These are phyloP conservation scores for Philhelius pedissequus DNA, from an alignment of 2,888 invertebrate species.

Conservation along the genomic window DNA sequence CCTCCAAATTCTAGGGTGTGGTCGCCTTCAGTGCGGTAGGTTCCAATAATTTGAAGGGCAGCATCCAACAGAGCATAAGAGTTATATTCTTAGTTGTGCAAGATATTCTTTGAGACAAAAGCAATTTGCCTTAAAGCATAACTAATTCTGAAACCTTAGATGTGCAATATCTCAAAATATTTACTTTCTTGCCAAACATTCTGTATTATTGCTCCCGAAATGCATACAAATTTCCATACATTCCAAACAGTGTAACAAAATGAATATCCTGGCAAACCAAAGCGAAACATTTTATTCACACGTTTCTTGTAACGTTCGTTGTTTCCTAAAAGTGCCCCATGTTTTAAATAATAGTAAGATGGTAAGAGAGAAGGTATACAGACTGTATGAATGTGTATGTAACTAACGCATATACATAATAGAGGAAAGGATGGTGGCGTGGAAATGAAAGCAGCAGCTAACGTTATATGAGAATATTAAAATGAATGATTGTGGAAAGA, in stretches of 20 bases:
- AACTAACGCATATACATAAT: too few relatives aligned
- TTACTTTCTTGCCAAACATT: background rate
- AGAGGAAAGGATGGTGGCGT: background rate
- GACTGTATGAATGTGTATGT: background rate
- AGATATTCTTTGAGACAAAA: background rate
- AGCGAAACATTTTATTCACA: constrained; percentile 60
- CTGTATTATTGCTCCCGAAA: constrained; percentile 44
- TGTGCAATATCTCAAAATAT: background rate
- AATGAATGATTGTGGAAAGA: constrained; percentile 58
- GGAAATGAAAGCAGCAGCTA: background rate
- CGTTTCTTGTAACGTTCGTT: constrained; percentile 18
- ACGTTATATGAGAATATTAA: constrained; percentile 61
- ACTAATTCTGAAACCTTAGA: background rate
- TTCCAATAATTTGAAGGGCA: too few relatives aligned
- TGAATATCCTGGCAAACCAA: constrained; percentile 50
- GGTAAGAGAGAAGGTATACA: background rate
- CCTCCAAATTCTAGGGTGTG: too few relatives aligned
- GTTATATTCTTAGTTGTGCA: too few relatives aligned
- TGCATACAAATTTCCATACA: constrained; percentile 61
- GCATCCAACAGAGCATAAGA: too few relatives aligned
- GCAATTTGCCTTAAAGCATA: background rate
- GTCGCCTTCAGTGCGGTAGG: too few relatives aligned
- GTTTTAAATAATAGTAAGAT: background rate
- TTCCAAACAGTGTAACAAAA: constrained; percentile 32
- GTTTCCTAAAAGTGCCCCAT: background rate